A percentile compares a stretch with the other conserved stretches of the same genome.
Conservation (phyloP, 2,113 vertebrate species). For the Parus major region DNA sequence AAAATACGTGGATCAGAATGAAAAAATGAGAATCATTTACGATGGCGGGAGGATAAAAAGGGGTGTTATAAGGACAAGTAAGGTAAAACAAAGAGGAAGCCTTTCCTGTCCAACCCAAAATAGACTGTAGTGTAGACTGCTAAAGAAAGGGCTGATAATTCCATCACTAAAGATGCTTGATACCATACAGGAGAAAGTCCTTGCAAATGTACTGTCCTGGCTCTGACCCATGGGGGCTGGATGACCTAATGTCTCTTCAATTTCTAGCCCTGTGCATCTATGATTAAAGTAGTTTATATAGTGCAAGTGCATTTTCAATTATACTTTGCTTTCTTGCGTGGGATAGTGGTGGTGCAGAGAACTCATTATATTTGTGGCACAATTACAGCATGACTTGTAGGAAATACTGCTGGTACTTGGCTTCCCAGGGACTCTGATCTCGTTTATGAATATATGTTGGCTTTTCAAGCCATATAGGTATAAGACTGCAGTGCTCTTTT, state of each 20-base stretch:
- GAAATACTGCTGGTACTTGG: conserved; percentile 26
- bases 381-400: conserved; percentile 39
- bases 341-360: conserved; percentile 39
- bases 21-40: not conserved
- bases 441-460: not conserved
- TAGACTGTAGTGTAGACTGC: not conserved
- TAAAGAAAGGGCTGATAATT: conserved; percentile 9
- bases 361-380: conserved; percentile 53
- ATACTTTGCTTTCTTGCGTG: conserved; percentile 43
- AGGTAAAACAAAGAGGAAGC: not conserved
- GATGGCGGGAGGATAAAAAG: not conserved
- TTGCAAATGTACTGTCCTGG: not conserved
- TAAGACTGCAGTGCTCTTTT: not conserved
- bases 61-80: conserved; percentile 5
- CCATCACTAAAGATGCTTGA: not conserved
- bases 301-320: conserved; percentile 51
- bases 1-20: not conserved
- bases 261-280: conserved; percentile 40
- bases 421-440: conserved; percentile 7
- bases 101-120: conserved; percentile 16
- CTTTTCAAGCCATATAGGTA: not conserved
- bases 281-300: conserved; percentile 61
- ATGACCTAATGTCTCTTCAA: conserved; percentile 56
- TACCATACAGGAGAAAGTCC: not conserved
- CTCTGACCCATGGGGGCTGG: not conserved